phyloP scores from a whole-genome alignment of 2,888 invertebrate species.

The Autographa gamma region DNA sequence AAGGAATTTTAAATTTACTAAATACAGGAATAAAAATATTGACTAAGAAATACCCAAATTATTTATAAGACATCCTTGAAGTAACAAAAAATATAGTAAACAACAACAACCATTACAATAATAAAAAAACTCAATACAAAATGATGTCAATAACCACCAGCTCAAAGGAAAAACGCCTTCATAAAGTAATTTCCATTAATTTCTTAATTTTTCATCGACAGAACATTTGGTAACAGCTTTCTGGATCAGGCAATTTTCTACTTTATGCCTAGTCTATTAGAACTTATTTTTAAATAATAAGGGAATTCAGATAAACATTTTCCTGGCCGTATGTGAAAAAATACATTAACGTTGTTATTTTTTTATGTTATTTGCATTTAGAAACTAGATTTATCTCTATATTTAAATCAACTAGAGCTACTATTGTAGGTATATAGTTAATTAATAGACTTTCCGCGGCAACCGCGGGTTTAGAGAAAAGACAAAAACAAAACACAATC shows the following conservation, averaged over 20 bases:
- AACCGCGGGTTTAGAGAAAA: not conserved
- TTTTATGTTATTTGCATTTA: not conserved
- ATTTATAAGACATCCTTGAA: not conserved
- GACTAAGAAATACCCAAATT: not conserved
- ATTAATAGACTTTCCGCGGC: not conserved
- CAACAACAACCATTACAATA: not conserved
- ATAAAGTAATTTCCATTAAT: slow-evolving; percentile 5
- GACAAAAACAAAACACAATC: not conserved
- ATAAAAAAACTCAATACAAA: not conserved
- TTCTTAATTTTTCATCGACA: not conserved
- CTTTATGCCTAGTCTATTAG: not conserved
- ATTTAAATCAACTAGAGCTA: not conserved
- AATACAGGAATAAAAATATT: not conserved
- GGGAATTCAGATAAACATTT: not conserved
- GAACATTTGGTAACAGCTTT: not conserved
- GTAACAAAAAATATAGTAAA: slow-evolving; percentile 4
- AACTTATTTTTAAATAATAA: not conserved
- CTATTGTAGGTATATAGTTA: not conserved
- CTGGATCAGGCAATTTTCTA: not conserved
- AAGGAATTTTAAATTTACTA: not conserved
- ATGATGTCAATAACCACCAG: not conserved
- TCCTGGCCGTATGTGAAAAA: not conserved
- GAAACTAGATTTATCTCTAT: not conserved
- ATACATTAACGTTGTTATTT: not conserved
- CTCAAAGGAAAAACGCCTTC: not conserved